A percentile compares a stretch with the other conserved stretches of the same genome.
phyloP scores from a whole-genome alignment of 2,888 invertebrate species.

The Neocrepidodera transversa region DNA sequence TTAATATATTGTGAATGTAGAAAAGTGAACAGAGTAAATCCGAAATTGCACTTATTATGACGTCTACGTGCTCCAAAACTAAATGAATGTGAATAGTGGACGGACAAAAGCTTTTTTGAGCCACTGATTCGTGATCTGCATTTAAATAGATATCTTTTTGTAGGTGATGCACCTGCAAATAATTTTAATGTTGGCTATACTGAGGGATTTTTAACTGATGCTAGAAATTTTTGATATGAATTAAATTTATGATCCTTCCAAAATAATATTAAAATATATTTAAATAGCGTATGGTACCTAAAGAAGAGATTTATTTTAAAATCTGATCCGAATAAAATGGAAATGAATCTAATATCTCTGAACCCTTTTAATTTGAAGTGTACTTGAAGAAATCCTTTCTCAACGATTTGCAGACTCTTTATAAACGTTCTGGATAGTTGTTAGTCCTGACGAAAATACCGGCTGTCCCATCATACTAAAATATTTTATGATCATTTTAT shows the following conservation, averaged over 20 bases:
- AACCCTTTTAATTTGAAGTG: constrained; percentile 47
- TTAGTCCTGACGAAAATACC: constrained; percentile 46
- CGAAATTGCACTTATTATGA: constrained; percentile 51
- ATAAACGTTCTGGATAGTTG: constrained; percentile 52
- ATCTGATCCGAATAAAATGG: constrained; percentile 32
- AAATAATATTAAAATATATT: too few species aligned
- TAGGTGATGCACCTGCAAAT: constrained; percentile 48
- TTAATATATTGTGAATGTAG: too few species aligned
- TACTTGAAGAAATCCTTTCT: constrained; percentile 49
- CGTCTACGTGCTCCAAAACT: constrained; percentile 47
- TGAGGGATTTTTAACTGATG: too few species aligned
- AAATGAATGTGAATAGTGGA: constrained; percentile 44
- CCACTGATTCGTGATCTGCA: constrained; percentile 45
- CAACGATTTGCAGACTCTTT: constrained; percentile 47
- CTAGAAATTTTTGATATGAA: too few species aligned
- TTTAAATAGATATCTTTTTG: constrained; percentile 46
- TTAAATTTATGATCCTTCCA: too few species aligned
- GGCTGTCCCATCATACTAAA: background rate
- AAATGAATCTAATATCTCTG: constrained; percentile 50
- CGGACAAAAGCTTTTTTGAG: constrained; percentile 48
- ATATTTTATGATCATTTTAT: too few species aligned
- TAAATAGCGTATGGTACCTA: too few species aligned
- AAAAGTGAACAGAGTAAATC: constrained; percentile 47
- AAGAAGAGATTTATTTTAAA: too few species aligned
- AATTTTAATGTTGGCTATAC: constrained; percentile 39